These are phyloP conservation scores for Scolopax bukidnonensis DNA, from an alignment of 2,797 vertebrate genomes.

Conservation along the genomic window DNA sequence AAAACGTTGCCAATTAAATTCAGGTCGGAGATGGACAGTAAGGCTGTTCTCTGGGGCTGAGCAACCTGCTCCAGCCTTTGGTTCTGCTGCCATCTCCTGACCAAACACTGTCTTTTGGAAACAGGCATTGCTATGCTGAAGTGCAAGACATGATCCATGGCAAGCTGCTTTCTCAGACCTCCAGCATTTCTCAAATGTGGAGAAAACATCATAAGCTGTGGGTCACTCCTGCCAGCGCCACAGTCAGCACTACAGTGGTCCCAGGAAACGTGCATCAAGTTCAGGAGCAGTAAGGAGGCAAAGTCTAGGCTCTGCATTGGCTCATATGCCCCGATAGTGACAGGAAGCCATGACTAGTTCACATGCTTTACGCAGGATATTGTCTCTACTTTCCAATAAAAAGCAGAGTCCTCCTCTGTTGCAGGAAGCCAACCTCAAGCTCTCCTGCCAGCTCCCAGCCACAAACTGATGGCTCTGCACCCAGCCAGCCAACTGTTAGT, in stretches of 20 bases:
- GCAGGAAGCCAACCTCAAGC: conserved; percentile 45
- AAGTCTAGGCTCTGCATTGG: neutral
- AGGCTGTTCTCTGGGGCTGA: neutral
- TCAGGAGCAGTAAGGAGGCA: neutral
- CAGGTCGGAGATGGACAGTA: neutral
- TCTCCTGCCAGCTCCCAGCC: neutral
- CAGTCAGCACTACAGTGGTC: neutral
- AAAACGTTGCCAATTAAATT: neutral
- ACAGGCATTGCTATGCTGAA: neutral
- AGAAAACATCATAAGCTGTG: neutral
- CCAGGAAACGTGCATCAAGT: neutral
- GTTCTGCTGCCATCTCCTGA: conserved; percentile 59
- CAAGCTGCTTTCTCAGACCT: neutral
- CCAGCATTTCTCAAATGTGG: neutral
- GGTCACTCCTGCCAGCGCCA: neutral
- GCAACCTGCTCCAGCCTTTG: neutral
- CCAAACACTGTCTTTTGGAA: neutral
- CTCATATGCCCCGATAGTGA: neutral
- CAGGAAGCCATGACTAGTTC: neutral
- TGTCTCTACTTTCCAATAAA: neutral
- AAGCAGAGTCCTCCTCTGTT: neutral
- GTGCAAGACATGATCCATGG: neutral
- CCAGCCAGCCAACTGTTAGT: conserved; percentile 41
- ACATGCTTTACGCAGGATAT: neutral
- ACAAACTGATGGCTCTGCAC: conserved; percentile 36